Percentiles rank a stretch among this genome's conserved stretches.
phyloP scores from a whole-genome alignment of 1,140 invertebrate genomes.

The Ephestia elutella region DNA sequence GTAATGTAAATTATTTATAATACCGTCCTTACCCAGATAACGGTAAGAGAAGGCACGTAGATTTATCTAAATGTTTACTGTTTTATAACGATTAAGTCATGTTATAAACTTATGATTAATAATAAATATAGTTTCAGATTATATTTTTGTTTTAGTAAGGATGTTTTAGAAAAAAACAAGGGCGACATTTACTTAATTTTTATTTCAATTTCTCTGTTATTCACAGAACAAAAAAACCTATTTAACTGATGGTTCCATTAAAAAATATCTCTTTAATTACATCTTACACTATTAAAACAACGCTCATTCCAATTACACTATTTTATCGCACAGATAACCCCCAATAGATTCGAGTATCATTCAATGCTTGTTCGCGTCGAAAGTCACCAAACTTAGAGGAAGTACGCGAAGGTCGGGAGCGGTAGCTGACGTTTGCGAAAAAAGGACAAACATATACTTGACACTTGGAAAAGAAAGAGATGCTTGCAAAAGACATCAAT shows the following conservation, averaged over 20 bases:
- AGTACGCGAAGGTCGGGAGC: too few species aligned
- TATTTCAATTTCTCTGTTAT: constrained; percentile 1
- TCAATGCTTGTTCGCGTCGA: too few species aligned
- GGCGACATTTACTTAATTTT: background rate
- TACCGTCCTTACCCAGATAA: constrained; percentile 70
- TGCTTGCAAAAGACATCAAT: too few species aligned
- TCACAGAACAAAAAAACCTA: background rate
- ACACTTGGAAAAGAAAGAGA: too few species aligned
- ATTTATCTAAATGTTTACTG: constrained; percentile 67
- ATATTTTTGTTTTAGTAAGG: constrained; percentile 30
- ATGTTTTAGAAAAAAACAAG: background rate
- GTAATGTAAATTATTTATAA: constrained; percentile 66
- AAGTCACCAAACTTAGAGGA: too few species aligned
- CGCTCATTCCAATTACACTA: too few species aligned
- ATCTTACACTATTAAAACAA: too few species aligned
- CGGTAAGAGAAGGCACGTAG: constrained; percentile 64
- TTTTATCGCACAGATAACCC: too few species aligned
- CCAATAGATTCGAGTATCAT: too few species aligned
- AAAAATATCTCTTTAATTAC: too few species aligned
- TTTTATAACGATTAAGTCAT: constrained; percentile 73
- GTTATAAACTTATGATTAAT: constrained; percentile 72
- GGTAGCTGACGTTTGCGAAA: too few species aligned
- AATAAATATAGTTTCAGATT: constrained; percentile 71
- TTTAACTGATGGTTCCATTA: background rate
- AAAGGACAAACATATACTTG: too few species aligned